Base-by-base conservation (phyloP, 2,888 invertebrate genomes). In the Formica aserva region DNA sequence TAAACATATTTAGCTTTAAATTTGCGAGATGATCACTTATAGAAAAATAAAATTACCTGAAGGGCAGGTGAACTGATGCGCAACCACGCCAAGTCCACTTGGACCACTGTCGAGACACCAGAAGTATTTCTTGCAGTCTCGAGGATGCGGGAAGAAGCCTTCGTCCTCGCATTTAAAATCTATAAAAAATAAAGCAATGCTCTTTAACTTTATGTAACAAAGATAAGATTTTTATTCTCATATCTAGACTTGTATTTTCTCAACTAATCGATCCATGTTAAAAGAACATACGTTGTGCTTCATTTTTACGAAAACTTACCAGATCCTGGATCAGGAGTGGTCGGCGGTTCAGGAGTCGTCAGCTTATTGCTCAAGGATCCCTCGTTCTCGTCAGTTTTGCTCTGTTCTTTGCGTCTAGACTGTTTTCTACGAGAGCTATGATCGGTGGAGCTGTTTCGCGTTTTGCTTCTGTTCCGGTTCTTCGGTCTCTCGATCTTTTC, bases 81-180 rank as follows among this genome's bases (percentile, higher is more conserved):
- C 98, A 5, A 98, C 97, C 71, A 98, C 97, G 86, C 98, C 98
- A 26, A 98, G 96, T 92, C 98, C 97, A 0, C 98, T 98, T 0
- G 98, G 97, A 3, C 98, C 98, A 91, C 97, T 98, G 93, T 98
- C 98, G 87, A 98, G 95, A 93, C 98, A 98, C 98, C 98, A 98
- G 95, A 98, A 98, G 93, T 98, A 98, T 94, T 98, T 98, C 94
- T 98, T 98, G 95, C 98, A 98, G 94, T 98, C 98, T 60, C 98
- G 96, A 0, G 98, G 98, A 95, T 98, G 98, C 22, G 97, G 97
- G 95, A 97, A 98, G 95, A 98, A 98, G 3, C 98, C 98, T 95
- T 98, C 98, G 88, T 98, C 98, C 91, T 97, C 97, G 94, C 98
- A 98, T 94, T 98, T 98, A 95, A 98, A 98, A 93, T 98, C 98